These are phyloP conservation scores for Hylaeus anthracinus DNA, from an alignment of 1,140 invertebrate species.

Conservation along the genomic window DNA sequence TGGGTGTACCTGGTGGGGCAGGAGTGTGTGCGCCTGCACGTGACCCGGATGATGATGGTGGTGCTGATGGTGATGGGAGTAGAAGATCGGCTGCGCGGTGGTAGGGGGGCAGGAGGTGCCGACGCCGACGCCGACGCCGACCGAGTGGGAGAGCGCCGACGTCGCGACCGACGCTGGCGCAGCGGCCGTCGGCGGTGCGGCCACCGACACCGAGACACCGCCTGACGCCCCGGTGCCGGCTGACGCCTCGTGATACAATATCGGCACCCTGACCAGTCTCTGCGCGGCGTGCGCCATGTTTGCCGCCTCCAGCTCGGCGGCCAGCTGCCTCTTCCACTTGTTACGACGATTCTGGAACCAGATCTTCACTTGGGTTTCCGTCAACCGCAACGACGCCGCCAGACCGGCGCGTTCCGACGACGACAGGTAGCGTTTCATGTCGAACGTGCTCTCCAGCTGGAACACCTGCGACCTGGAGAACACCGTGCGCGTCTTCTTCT, in stretches of 20 bases:
- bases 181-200: slow-evolving; percentile 59
- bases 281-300: slow-evolving; percentile 98
- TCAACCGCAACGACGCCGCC: slow-evolving; percentile 95
- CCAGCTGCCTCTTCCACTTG: slow-evolving; percentile 98
- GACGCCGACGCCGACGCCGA: slow-evolving; percentile 68
- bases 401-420: slow-evolving; percentile 97
- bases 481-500: slow-evolving; percentile 99
- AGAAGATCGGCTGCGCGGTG: slow-evolving; percentile 78
- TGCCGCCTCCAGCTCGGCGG: slow-evolving; percentile 96
- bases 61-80: slow-evolving; percentile 79
- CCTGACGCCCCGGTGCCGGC: slow-evolving; percentile 54
- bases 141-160: slow-evolving; percentile 62
- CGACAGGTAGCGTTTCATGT: slow-evolving; percentile 98
- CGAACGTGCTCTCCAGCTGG: slow-evolving; percentile 98
- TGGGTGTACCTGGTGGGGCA: slow-evolving; percentile 77
- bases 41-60: slow-evolving; percentile 77
- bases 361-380: slow-evolving; percentile 98
- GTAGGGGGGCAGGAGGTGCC: slow-evolving; percentile 72
- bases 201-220: slow-evolving; percentile 63
- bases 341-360: slow-evolving; percentile 96
- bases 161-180: slow-evolving; percentile 64
- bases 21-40: slow-evolving; percentile 73
- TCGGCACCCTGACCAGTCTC: slow-evolving; percentile 95
- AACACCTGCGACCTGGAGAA: slow-evolving; percentile 98
- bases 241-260: slow-evolving; percentile 93